Conservation (phyloP, 2,888 invertebrate genomes). For the Acrobasis repandana region DNA sequence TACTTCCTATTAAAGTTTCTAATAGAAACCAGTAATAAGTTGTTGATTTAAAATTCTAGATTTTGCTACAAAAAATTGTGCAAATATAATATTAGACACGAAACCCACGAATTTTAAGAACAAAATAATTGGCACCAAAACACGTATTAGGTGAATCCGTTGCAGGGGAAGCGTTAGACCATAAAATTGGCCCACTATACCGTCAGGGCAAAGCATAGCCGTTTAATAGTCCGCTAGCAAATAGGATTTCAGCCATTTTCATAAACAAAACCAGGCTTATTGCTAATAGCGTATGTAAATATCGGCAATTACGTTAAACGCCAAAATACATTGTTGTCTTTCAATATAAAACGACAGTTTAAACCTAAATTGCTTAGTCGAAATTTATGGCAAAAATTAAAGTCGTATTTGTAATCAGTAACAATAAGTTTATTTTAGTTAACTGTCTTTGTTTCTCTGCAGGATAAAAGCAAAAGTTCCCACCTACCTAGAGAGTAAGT, state of each 20-base stretch:
- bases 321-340: neutral
- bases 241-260: constrained; percentile 58
- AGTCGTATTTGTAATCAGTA: no score
- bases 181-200: constrained; percentile 76
- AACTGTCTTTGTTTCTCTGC: no score
- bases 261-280: constrained; percentile 50
- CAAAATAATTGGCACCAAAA: constrained; percentile 16
- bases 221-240: constrained; percentile 59
- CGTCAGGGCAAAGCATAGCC: constrained; percentile 61
- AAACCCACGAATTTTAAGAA: neutral
- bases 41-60: no score
- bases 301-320: neutral
- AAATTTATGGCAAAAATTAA: neutral
- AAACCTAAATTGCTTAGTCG: neutral
- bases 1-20: no score
- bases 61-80: no score
- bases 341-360: neutral
- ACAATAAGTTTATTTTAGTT: no score
- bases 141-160: constrained; percentile 53
- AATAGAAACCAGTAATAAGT: no score
- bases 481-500: no score
- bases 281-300: constrained; percentile 23
- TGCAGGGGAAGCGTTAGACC: constrained; percentile 76
- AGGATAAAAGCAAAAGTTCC: no score
- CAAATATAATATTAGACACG: no score